Conservation (phyloP, 2,888 invertebrate genomes). For the Amphipyra tragopoginis region DNA sequence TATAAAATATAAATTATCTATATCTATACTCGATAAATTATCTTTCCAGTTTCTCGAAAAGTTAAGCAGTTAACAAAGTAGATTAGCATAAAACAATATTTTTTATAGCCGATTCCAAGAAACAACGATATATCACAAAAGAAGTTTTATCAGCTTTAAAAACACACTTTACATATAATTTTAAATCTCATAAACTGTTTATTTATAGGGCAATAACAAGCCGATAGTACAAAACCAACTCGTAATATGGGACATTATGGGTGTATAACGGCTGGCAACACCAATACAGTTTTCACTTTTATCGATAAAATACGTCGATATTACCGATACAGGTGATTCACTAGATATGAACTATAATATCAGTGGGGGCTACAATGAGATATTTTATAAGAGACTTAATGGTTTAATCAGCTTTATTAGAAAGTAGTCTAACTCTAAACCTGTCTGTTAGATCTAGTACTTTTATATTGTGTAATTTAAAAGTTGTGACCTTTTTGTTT, state of each 20-base stretch:
- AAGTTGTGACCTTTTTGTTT: constrained; percentile 48
- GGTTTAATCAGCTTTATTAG: constrained; percentile 81
- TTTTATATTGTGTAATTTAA: constrained; percentile 53
- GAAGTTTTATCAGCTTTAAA: constrained; percentile 40
- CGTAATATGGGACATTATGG: constrained; percentile 51
- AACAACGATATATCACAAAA: constrained; percentile 28
- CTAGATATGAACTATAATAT: constrained; percentile 73
- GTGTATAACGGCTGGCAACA: constrained; percentile 52
- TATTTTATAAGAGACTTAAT: constrained; percentile 78
- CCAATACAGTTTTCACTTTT: constrained; percentile 77
- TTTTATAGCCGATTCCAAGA: constrained; percentile 33
- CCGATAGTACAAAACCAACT: constrained; percentile 48
- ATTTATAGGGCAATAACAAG: constrained; percentile 62
- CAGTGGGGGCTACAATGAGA: constrained; percentile 75
- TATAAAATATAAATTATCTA: too few relatives aligned
- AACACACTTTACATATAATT: constrained; percentile 42
- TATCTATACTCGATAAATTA: too few relatives aligned
- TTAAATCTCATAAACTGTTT: constrained; percentile 48
- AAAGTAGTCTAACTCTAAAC: constrained; percentile 66
- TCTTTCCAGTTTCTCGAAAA: too few relatives aligned
- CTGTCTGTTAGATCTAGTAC: constrained; percentile 24
- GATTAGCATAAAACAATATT: constrained; percentile 44
- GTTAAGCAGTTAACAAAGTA: constrained; percentile 15
- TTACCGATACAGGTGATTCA: constrained; percentile 75
- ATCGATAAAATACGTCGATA: constrained; percentile 81